Conservation (phyloP, 2,113 vertebrate genomes). For the Pollachius pollachius region DNA sequence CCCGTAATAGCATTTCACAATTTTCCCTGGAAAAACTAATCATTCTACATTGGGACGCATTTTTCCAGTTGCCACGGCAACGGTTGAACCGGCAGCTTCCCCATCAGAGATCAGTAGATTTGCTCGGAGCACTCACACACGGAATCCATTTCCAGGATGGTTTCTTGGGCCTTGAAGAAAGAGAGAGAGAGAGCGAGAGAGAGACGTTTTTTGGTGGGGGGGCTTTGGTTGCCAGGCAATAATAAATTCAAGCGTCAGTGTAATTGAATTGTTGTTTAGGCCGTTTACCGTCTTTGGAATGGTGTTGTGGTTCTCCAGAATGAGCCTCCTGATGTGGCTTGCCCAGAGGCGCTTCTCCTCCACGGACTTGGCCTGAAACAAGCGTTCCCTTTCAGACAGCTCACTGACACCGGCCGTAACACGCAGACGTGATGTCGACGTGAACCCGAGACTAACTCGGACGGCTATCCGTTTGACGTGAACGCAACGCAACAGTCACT, state of each 20-base stretch:
- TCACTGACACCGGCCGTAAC: not conserved
- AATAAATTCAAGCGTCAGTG: not conserved
- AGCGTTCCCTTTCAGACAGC: constrained; percentile 18
- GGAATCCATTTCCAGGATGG: constrained; percentile 87
- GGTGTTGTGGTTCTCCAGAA: constrained; percentile 93
- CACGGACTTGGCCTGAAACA: constrained; percentile 80
- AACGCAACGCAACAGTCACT: too few relatives aligned
- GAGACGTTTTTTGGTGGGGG: not conserved
- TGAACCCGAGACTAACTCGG: too few relatives aligned
- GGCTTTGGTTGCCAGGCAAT: not conserved
- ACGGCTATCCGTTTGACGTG: too few relatives aligned
- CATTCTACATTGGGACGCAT: not conserved
- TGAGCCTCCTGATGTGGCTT: constrained; percentile 94
- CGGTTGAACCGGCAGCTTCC: not conserved
- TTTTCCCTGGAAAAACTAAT: constrained; percentile 20
- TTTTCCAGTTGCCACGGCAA: constrained; percentile 37
- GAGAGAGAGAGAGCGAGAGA: constrained; percentile 9
- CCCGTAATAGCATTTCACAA: not conserved
- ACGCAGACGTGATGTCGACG: not conserved
- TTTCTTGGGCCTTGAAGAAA: constrained; percentile 83
- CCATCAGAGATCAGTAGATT: constrained; percentile 1
- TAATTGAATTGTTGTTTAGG: not conserved
- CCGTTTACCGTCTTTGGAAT: constrained; percentile 85
- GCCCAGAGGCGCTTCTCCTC: constrained; percentile 93
- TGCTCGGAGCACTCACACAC: constrained; percentile 80